Percentiles rank a stretch among this genome's conserved stretches.
Evolutionary conservation across 2,888 invertebrate species (phyloP).

Genomic region (Cheilosia grossa): DNA sequence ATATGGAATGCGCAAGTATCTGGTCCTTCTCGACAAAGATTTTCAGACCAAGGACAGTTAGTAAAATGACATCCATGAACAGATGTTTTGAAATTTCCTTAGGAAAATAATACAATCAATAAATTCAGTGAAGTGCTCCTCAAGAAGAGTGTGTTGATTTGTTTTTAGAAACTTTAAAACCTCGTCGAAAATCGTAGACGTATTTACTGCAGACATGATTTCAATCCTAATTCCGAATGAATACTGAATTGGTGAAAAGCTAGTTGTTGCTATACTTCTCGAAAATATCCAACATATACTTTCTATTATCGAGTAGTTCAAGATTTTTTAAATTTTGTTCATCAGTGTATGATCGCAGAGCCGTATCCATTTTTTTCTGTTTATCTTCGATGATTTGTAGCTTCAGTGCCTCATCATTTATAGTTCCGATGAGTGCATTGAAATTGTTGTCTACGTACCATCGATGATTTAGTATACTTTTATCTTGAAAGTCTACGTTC

Average conservation of each 20-base stretch:
- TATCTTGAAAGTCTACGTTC: no score
- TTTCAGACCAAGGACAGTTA: conserved; percentile 15
- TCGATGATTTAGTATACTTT: no score
- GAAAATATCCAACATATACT: background rate
- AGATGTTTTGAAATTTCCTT: no score
- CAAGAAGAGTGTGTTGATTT: no score
- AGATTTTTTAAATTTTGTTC: background rate
- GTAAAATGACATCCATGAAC: no score
- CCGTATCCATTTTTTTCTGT: background rate
- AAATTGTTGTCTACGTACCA: background rate
- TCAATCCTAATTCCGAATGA: background rate
- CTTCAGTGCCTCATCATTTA: background rate
- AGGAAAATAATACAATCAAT: no score
- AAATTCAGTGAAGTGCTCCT: no score
- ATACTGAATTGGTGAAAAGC: background rate
- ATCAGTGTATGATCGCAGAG: background rate
- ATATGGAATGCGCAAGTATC: conserved; percentile 19
- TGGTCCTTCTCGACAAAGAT: conserved; percentile 12
- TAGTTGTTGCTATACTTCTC: background rate
- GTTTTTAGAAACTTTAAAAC: no score
- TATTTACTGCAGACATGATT: background rate
- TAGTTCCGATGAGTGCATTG: background rate
- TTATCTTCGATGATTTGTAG: background rate
- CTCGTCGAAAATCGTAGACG: no score
- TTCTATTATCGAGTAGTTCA: background rate